These are phyloP conservation scores for Drosophila persimilis DNA, from an alignment of 1,140 invertebrate genomes.

Conservation along the genomic window DNA sequence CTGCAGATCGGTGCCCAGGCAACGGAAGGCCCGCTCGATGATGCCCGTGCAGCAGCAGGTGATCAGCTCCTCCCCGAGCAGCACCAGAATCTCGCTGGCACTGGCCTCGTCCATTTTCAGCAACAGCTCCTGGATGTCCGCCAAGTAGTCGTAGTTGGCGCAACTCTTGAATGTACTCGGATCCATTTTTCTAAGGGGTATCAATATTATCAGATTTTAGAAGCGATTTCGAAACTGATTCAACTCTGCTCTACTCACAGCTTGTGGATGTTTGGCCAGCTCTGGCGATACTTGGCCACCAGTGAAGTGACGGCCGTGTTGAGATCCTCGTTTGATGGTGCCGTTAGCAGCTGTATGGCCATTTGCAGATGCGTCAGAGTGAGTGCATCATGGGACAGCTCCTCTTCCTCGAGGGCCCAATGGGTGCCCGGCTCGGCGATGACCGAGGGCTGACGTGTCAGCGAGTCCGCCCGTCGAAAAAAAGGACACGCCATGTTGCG, in stretches of 20 bases:
- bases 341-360: slow-evolving; percentile 85
- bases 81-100: slow-evolving; percentile 85
- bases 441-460: slow-evolving; percentile 79
- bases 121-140: slow-evolving; percentile 80
- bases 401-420: slow-evolving; percentile 79
- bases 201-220: not conserved
- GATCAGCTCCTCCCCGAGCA: slow-evolving; percentile 87
- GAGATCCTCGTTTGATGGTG: slow-evolving; percentile 84
- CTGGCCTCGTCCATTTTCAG: slow-evolving; percentile 82
- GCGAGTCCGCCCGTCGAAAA: slow-evolving; percentile 75
- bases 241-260: slow-evolving; percentile 55
- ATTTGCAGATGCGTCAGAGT: slow-evolving; percentile 85
- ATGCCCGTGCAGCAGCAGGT: slow-evolving; percentile 86
- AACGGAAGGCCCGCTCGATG: slow-evolving; percentile 89
- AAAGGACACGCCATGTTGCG: slow-evolving; percentile 82
- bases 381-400: slow-evolving; percentile 75
- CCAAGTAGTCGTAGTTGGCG: slow-evolving; percentile 82
- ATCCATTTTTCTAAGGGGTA: slow-evolving; percentile 61
- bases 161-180: slow-evolving; percentile 72
- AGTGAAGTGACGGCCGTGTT: slow-evolving; percentile 77
- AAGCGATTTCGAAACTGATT: not conserved
- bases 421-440: slow-evolving; percentile 67
- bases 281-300: slow-evolving; percentile 76
- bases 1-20: slow-evolving; percentile 90
- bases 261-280: slow-evolving; percentile 79